A percentile compares a stretch with the other conserved stretches of the same genome.
phyloP scores from a whole-genome alignment of 1,140 invertebrate genomes.

The Sarcophaga bullata region DNA sequence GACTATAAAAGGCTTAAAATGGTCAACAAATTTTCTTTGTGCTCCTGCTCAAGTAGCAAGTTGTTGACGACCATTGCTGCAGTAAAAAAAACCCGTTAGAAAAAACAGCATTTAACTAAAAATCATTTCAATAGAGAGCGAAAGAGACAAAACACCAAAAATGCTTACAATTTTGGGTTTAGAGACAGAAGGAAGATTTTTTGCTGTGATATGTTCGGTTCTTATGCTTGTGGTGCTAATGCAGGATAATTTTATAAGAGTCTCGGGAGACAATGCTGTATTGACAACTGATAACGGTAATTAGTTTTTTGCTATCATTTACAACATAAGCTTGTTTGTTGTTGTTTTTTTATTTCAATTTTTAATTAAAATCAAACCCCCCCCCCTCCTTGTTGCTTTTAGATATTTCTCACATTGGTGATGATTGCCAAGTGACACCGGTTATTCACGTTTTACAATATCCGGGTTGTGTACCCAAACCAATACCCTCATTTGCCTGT shows the following conservation, averaged over 20 bases:
- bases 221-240: neutral
- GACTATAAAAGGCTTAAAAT: conserved; percentile 12
- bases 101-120: neutral
- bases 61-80: neutral
- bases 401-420: conserved; percentile 67
- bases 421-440: conserved; percentile 90
- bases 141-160: neutral
- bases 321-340: neutral
- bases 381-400: conserved; percentile 50
- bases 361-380: neutral
- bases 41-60: neutral
- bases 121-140: neutral
- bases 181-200: neutral
- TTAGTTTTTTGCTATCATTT: neutral
- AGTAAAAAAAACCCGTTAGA: neutral
- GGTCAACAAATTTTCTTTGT: neutral
- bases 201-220: neutral
- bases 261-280: conserved; percentile 51
- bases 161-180: neutral
- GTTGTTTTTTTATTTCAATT: neutral
- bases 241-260: conserved; percentile 41
- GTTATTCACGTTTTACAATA: conserved; percentile 93
- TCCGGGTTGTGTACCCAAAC: conserved; percentile 90
- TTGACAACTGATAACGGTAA: conserved; percentile 55
- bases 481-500: conserved; percentile 93